Conservation (phyloP, 2,888 invertebrate genomes). For the Drosophila kokeensis region DNA sequence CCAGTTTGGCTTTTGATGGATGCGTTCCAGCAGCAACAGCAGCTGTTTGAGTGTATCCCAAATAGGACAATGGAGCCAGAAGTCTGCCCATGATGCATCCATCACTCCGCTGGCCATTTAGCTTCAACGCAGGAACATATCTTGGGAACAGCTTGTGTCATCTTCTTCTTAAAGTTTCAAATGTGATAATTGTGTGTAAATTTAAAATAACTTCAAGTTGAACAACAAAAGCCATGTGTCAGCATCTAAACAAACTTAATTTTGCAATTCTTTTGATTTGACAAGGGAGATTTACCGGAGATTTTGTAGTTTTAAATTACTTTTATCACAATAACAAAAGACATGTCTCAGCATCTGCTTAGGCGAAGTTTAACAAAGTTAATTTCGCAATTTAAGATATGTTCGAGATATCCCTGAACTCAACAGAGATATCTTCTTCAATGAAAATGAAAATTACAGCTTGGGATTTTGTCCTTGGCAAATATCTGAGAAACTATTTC, state of each 20-base stretch:
- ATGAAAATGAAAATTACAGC: not conserved
- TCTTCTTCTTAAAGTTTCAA: conserved; percentile 17
- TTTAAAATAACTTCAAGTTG: not conserved
- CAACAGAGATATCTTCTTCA: not conserved
- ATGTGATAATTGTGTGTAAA: conserved; percentile 25
- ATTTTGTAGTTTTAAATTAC: not conserved
- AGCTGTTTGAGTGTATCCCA: conserved; percentile 32
- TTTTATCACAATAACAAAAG: not conserved
- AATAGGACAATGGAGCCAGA: conserved; percentile 36
- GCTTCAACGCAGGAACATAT: conserved; percentile 15
- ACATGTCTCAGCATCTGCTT: not conserved
- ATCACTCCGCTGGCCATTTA: conserved; percentile 38
- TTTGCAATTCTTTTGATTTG: not conserved
- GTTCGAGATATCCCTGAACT: not conserved
- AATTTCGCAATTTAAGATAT: not conserved
- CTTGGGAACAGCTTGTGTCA: conserved; percentile 10
- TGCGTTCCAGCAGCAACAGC: conserved; percentile 47
- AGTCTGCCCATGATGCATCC: conserved; percentile 50
- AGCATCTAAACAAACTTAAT: not conserved
- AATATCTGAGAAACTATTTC: not conserved
- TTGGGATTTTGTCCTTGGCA: not conserved
- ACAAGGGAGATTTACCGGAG: not conserved
- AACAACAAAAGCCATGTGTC: not conserved
- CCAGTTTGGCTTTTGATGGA: conserved; percentile 68
- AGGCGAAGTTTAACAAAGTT: not conserved